Evolutionary conservation across 2,797 vertebrate genomes (phyloP).

Genomic region (Lophotriccus pileatus): DNA sequence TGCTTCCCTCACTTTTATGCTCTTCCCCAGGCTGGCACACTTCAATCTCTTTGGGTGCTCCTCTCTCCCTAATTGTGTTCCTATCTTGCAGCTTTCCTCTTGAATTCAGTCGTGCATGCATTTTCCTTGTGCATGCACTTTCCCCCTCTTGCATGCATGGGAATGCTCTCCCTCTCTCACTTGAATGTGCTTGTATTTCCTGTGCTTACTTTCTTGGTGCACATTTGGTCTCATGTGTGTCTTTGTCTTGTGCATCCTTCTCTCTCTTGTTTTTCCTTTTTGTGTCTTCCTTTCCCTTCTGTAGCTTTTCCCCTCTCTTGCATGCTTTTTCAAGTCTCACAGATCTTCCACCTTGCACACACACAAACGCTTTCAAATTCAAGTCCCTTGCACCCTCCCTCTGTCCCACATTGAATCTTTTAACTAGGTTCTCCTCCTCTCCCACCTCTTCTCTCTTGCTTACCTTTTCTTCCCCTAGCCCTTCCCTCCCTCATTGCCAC

Average conservation of each 20-base stretch:
- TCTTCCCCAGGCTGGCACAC: neutral
- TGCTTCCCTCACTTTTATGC: neutral
- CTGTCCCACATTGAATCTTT: neutral
- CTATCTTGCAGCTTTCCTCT: neutral
- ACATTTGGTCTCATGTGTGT: neutral
- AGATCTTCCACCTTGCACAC: neutral
- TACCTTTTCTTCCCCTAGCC: neutral
- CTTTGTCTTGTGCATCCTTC: neutral
- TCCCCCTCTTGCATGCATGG: rapidly evolving
- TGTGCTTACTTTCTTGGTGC: neutral
- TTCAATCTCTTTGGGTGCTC: neutral
- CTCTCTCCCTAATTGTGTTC: neutral
- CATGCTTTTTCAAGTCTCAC: neutral
- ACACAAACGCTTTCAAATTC: neutral
- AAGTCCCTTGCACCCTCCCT: neutral
- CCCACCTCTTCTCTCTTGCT: neutral
- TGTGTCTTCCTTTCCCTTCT: neutral
- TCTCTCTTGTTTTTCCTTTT: neutral
- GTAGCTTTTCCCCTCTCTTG: neutral
- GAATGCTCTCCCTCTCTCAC: neutral
- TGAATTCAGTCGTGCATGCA: neutral
- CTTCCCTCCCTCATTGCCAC: neutral
- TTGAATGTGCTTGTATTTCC: neutral
- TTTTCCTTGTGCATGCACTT: neutral
- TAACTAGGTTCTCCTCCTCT: neutral